phyloP scores from a whole-genome alignment of 1,140 invertebrate genomes.

The Achatina immaculata region DNA sequence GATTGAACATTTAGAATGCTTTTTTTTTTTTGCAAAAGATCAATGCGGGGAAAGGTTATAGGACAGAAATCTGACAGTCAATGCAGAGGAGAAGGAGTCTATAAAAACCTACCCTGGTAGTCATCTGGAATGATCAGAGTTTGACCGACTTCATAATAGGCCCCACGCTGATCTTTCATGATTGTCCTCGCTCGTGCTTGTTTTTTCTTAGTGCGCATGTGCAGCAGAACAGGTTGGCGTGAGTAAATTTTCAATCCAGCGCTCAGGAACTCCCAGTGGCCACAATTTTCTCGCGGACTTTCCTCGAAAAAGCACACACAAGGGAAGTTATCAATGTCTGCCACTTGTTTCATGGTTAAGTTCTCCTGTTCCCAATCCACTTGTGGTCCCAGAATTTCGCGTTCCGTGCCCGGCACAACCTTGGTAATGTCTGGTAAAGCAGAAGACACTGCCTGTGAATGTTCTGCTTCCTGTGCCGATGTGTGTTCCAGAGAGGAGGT shows the following conservation, averaged over 20 bases:
- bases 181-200: constrained; percentile 54
- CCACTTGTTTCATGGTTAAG: constrained; percentile 31
- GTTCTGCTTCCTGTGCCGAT: not conserved
- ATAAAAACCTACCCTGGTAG: constrained; percentile 54
- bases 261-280: constrained; percentile 24
- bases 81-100: too few species aligned
- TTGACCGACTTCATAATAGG: constrained; percentile 61
- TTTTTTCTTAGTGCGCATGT: constrained; percentile 41
- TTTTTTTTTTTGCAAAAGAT: too few species aligned
- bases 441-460: constrained; percentile 6
- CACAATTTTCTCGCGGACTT: not conserved
- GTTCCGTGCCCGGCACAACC: not conserved
- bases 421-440: constrained; percentile 25
- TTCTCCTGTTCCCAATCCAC: constrained; percentile 40
- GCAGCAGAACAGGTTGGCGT: constrained; percentile 53
- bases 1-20: too few species aligned
- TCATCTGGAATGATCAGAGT: constrained; percentile 60
- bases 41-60: too few species aligned
- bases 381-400: constrained; percentile 21
- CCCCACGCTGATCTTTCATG: constrained; percentile 53
- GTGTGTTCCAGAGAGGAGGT: not conserved
- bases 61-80: too few species aligned
- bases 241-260: constrained; percentile 56
- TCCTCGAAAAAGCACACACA: constrained; percentile 45
- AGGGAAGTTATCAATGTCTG: constrained; percentile 48